Evolutionary conservation across 2,888 invertebrate genomes (phyloP), one percentile per base, ranked within the genome.

Genomic region (Agriopis aurantiaria): DNA sequence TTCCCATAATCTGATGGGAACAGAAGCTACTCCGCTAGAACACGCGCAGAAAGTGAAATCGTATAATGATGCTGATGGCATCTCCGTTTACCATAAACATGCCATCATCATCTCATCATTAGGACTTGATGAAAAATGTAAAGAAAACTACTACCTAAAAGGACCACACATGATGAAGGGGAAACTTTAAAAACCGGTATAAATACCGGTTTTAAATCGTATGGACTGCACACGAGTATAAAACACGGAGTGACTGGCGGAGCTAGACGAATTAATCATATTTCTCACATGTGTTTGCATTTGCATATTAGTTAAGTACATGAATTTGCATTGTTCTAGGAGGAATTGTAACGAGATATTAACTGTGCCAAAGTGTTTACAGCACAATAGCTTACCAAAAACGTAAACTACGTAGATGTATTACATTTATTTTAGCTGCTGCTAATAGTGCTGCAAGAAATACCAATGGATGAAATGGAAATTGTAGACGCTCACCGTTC

Each of bases 401-500:
- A 45, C 43, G 5, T 12, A 46, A 46, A 33, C 33, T 33, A 33
- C 4, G 10, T 12, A 11, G 11, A 46, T 11, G 9, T 11, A 12
- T 46, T 12, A 46, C 12, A 46, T 23, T 23, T 11, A 52, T 41
- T 56, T 41, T 14, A 41, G 41, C 3, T 56, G 33, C 56, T 41
- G 11, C 11, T 8, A 11, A 23, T 9, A 4, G 11, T 11, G 0
- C 10, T 17, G 23, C 17, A 23, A 5, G 17, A 23, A 17, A 51
- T 1, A 51, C 51, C 17, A 10, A 23, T 5, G 12, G n/a, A 12
- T 53, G 11, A 23, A 46, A 0, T 58, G 46, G 7, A 48, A 58
- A 48, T 58, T 40, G 9, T 55, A 86, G 5, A 40, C n/a, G 40
- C 92, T 91, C 14, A 93, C 94, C 81, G 93, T 92, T 77, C 94